Evolutionary conservation across 2,797 vertebrate species (phyloP).

Genomic region (Lophotriccus pileatus): DNA sequence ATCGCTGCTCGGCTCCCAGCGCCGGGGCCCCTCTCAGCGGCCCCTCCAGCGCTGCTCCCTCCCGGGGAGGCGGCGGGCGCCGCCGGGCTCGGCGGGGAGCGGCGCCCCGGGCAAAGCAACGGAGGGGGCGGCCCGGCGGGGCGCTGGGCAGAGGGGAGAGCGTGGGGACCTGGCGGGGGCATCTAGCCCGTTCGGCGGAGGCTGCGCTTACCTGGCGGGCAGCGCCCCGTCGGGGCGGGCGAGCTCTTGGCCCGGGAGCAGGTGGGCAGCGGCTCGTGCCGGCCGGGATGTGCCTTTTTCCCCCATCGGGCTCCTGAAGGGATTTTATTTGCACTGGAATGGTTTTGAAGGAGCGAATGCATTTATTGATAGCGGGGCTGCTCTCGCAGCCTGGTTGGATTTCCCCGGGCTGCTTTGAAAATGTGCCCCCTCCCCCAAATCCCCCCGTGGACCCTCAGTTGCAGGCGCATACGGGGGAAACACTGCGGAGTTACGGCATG

Average conservation of each 20-base stretch:
- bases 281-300: background rate
- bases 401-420: conserved; percentile 26
- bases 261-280: background rate
- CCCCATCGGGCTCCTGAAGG: background rate
- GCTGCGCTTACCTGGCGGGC: background rate
- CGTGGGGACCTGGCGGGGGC: background rate
- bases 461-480: background rate
- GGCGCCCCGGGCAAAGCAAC: background rate
- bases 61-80: background rate
- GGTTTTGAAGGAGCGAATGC: background rate
- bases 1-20: background rate
- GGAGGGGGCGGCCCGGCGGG: background rate
- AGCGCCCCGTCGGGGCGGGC: background rate
- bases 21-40: background rate
- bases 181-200: background rate
- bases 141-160: no score
- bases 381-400: conserved; percentile 3
- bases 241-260: background rate
- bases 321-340: background rate
- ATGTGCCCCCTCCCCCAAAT: background rate
- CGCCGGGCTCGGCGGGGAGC: background rate
- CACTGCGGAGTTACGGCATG: background rate
- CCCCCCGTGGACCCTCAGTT: background rate
- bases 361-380: conserved; percentile 15
- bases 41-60: background rate